phyloP scores from a whole-genome alignment of 2,797 vertebrate species.

The Brachymystax lenok region DNA sequence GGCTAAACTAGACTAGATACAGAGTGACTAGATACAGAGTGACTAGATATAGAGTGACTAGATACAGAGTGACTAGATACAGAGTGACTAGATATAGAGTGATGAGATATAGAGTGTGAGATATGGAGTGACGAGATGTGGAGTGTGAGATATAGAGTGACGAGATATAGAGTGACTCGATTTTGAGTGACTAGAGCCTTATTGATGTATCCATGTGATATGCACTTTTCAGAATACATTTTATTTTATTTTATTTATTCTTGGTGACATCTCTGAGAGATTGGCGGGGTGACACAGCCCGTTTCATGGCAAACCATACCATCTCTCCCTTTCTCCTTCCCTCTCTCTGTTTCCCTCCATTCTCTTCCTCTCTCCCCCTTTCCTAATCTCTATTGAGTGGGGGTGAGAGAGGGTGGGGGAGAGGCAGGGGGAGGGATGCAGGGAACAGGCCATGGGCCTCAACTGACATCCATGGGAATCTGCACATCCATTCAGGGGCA shows the following conservation, averaged over 20 bases:
- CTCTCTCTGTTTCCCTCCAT: slow-evolving; percentile 5
- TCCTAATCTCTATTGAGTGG: slow-evolving; percentile 72
- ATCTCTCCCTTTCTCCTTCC: slow-evolving; percentile 52
- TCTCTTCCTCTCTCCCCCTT: slow-evolving; percentile 25
- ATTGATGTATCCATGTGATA: too few relatives aligned
- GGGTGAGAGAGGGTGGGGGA: slow-evolving; percentile 21
- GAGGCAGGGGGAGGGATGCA: slow-evolving; percentile 35
- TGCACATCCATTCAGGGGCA: slow-evolving; percentile 77
- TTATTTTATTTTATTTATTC: slow-evolving; percentile 21
- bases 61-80: too few relatives aligned
- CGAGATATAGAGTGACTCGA: neutral
- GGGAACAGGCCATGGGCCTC: slow-evolving; percentile 70
- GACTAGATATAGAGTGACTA: too few relatives aligned
- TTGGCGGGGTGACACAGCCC: slow-evolving; percentile 41
- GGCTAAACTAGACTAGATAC: neutral
- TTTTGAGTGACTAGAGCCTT: neutral
- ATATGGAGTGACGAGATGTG: too few relatives aligned
- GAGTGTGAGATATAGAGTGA: too few relatives aligned
- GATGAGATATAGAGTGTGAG: too few relatives aligned
- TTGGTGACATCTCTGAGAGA: slow-evolving; percentile 53
- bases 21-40: too few relatives aligned
- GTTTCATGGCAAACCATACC: slow-evolving; percentile 56
- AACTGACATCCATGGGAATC: slow-evolving; percentile 77
- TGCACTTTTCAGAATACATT: too few relatives aligned
- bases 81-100: too few relatives aligned